These are phyloP conservation scores for Drosophila monieri DNA, from an alignment of 2,888 invertebrate species.

Conservation along the genomic window DNA sequence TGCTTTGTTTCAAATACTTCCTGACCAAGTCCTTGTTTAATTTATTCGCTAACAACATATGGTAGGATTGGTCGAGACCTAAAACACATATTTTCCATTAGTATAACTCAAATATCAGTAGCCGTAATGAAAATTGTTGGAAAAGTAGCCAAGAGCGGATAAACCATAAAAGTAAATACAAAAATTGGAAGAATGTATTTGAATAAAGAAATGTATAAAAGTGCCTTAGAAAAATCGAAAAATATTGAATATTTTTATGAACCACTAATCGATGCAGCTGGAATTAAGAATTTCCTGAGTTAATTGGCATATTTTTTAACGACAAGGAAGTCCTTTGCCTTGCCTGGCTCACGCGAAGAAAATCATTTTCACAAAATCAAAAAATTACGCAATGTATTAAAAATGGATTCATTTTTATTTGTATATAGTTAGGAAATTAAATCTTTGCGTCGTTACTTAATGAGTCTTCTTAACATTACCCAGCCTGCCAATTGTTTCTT, in stretches of 20 bases:
- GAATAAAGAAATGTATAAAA: conserved; percentile 65
- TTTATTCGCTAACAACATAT: conserved; percentile 55
- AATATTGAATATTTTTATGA: conserved; percentile 29
- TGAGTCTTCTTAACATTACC: conserved; percentile 69
- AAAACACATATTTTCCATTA: conserved; percentile 50
- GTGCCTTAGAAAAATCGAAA: conserved; percentile 70
- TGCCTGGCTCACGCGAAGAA: neutral
- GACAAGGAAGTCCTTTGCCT: conserved; percentile 9
- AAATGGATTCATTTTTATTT: conserved; percentile 2
- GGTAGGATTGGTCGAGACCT: conserved; percentile 2
- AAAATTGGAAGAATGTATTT: conserved; percentile 43
- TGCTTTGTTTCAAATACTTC: conserved; percentile 34
- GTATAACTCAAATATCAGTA: conserved; percentile 49
- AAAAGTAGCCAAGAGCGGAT: conserved; percentile 43
- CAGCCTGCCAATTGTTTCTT: conserved; percentile 69
- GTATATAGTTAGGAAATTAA: conserved; percentile 35
- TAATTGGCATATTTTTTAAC: conserved; percentile 45
- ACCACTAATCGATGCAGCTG: conserved; percentile 17
- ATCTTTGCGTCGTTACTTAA: conserved; percentile 49
- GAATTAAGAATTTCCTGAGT: conserved; percentile 38
- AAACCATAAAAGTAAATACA: conserved; percentile 37
- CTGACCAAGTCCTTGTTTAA: conserved; percentile 24
- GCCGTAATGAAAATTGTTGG: conserved; percentile 40
- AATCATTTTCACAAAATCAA: neutral
- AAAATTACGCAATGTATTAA: conserved; percentile 10